phyloP scores from a whole-genome alignment of 2,113 vertebrate species.

The Etia nguti region DNA sequence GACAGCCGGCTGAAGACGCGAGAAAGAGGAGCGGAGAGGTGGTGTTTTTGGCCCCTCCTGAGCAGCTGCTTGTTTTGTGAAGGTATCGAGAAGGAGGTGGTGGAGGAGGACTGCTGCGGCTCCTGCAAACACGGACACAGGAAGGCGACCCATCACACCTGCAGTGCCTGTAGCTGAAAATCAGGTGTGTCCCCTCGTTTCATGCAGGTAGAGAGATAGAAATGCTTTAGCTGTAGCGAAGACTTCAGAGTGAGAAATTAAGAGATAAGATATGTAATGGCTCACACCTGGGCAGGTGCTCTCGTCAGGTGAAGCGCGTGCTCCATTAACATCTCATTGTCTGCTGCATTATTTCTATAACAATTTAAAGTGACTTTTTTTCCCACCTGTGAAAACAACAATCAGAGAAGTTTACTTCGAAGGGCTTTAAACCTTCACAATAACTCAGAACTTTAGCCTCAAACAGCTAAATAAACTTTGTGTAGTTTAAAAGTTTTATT shows the following conservation, averaged over 20 bases:
- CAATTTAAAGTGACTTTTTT: not conserved
- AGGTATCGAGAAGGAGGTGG: not conserved
- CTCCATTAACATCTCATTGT: not conserved
- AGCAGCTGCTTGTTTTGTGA: not conserved
- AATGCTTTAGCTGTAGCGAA: not conserved
- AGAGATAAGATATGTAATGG: not conserved
- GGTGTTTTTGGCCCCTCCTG: not conserved
- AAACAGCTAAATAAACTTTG: not conserved
- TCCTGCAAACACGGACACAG: not conserved
- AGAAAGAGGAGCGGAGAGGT: not conserved
- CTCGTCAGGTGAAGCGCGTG: not conserved
- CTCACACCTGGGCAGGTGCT: not conserved
- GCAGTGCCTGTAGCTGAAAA: slow-evolving; percentile 40
- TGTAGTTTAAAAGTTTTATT: not conserved
- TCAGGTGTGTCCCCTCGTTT: slow-evolving; percentile 28
- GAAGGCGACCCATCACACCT: not conserved
- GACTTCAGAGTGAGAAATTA: not conserved
- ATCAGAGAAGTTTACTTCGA: not conserved
- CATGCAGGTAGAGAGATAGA: not conserved
- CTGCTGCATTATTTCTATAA: not conserved
- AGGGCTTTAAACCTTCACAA: not conserved
- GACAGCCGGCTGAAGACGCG: not conserved
- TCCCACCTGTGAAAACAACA: not conserved
- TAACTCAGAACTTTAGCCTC: not conserved
- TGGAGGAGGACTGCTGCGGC: not conserved